Percentiles rank a stretch among this genome's conserved stretches.
phyloP scores from a whole-genome alignment of 1,140 invertebrate genomes.

The Rhyacophila brunnea region DNA sequence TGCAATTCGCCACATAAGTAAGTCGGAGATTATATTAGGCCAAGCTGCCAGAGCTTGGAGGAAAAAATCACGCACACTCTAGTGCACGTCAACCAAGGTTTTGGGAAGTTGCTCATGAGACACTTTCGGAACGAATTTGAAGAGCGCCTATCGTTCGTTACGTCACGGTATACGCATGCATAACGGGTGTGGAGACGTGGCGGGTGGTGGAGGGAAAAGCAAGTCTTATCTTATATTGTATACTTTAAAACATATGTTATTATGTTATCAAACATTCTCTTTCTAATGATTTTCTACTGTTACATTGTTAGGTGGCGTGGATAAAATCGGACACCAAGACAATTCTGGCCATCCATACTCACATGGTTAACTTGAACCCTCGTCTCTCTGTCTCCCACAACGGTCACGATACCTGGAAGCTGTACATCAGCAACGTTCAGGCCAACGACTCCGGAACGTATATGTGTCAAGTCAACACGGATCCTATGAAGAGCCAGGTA shows the following conservation, averaged over 20 bases:
- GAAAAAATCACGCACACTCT: no score
- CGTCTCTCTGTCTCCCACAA: conserved; percentile 83
- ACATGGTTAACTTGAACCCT: conserved; percentile 84
- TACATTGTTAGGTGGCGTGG: conserved; percentile 76
- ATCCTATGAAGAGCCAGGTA: conserved; percentile 87
- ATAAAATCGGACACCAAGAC: conserved; percentile 88
- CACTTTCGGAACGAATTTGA: no score
- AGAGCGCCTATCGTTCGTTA: no score
- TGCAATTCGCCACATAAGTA: no score
- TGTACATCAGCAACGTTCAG: conserved; percentile 83
- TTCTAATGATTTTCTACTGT: background rate
- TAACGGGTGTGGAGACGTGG: no score
- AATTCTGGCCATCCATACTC: conserved; percentile 85
- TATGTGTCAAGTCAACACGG: conserved; percentile 89
- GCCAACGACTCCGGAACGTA: conserved; percentile 78
- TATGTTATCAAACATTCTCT: background rate
- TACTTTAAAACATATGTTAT: background rate
- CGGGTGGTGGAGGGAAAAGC: no score
- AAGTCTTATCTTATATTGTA: background rate
- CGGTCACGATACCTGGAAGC: conserved; percentile 88
- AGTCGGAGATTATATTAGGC: no score
- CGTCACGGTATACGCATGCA: no score
- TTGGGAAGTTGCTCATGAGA: no score
- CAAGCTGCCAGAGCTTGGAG: no score
- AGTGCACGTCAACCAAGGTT: no score